Evolutionary conservation across 1,140 invertebrate species (phyloP), one percentile per base, ranked within the genome.

Genomic region (Aradophagus sp.): DNA sequence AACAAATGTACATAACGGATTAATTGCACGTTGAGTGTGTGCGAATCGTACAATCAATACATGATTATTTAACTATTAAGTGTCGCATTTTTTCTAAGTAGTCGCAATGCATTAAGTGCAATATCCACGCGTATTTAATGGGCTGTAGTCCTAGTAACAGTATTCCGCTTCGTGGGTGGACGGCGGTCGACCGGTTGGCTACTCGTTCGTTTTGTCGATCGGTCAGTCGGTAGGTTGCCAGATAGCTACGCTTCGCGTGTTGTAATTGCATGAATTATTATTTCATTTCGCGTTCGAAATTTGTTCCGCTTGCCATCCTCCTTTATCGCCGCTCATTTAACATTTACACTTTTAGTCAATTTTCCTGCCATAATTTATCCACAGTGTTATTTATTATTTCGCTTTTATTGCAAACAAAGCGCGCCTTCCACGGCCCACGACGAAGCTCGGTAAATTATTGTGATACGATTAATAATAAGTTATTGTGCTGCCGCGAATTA

Each of bases 141-240:
- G 76, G 80, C 76, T 79, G 70, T 76, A 75, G 55, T 59, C 70
- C 77, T 82, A 77, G 80, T 82, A 81, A 79, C 75, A n/a, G n/a
- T 74, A 73, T 71, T 77, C 74, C 56, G 74, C 47, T 59, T 78
- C 80, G 80, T 84, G 80, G 81, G 80, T 80, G 81, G 81, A 81
- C 74, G 38, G n/a, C 48, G 36, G 50, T 50, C 56, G 67, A 67
- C 58, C 44, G 53, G 67, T 69, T 62, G 45, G 70, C 47, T 67
- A 50, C 58, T 66, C 61, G 48, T 45, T 66, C 38, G 58, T 44
- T 47, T 34, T n/a, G n/a, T n/a, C n/a, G n/a, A n/a, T n/a, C n/a
- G 59, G 20, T 69, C 36, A 41, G 61, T 62, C 44, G 63, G 66
- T 73, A 68, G 56, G 58, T 44, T 53, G 59, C 20, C 53, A 65